These are phyloP conservation scores for Heterocephalus glaber DNA, from an alignment of 2,113 vertebrate species.

Conservation along the genomic window DNA sequence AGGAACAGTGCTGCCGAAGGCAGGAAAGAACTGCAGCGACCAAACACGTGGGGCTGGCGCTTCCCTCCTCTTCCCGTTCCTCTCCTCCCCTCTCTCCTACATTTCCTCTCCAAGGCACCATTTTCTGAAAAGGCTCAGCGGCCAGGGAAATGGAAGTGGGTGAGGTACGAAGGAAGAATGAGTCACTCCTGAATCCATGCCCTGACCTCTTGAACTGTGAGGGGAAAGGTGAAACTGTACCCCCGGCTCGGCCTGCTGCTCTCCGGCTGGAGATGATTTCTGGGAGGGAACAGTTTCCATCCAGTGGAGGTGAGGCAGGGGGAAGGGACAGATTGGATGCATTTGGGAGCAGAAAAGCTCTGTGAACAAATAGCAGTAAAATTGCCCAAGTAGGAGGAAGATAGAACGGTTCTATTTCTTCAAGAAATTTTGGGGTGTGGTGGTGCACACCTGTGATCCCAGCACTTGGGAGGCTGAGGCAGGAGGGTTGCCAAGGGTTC, in stretches of 20 bases:
- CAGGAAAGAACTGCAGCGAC: not conserved
- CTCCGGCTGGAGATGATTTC: constrained; percentile 61
- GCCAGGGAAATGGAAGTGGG: constrained; percentile 32
- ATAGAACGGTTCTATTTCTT: not conserved
- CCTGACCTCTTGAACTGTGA: constrained; percentile 74
- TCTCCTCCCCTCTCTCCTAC: not conserved
- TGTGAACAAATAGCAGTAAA: not conserved
- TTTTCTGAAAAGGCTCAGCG: constrained; percentile 62
- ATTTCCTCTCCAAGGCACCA: constrained; percentile 16
- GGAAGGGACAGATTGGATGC: not conserved
- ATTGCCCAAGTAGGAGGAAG: not conserved
- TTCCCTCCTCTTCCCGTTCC: not conserved
- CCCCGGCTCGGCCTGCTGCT: constrained; percentile 69
- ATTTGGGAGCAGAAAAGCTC: constrained; percentile 24
- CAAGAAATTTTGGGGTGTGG: constrained; percentile 4
- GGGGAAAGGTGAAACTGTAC: constrained; percentile 60
- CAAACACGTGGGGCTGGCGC: not conserved
- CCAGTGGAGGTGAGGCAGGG: not conserved
- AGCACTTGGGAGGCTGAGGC: too few relatives aligned
- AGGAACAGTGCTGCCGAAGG: not conserved
- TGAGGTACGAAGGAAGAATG: constrained; percentile 32
- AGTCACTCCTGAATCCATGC: constrained; percentile 45
- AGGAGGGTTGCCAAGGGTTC: too few relatives aligned
- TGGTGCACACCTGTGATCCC: too few relatives aligned
- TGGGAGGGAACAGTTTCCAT: not conserved